phyloP scores from a whole-genome alignment of 2,797 vertebrate genomes.

The Hybognathus amarus region DNA sequence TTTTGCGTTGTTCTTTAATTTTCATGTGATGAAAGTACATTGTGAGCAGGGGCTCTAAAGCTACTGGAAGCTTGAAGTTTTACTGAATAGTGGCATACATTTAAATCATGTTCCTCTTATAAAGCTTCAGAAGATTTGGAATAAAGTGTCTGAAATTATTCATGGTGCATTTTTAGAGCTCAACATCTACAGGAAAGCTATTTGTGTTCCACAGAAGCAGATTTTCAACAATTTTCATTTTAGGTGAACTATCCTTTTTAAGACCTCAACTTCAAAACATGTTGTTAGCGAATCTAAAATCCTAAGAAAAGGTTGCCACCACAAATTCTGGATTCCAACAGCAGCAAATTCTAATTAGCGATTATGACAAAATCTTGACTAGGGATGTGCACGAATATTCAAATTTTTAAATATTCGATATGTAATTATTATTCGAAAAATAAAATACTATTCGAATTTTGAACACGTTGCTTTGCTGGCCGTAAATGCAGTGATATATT shows the following conservation, averaged over 20 bases:
- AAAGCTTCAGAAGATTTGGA: neutral
- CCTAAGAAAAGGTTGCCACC: neutral
- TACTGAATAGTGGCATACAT: neutral
- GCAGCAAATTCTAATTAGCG: slow-evolving; percentile 1
- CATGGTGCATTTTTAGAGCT: neutral
- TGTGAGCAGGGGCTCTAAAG: neutral
- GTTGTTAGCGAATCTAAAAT: neutral
- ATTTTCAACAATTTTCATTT: neutral
- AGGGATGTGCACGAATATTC: too few species aligned
- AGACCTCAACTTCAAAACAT: neutral
- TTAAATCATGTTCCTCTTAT: neutral
- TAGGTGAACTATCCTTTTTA: neutral
- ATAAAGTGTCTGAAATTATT: neutral
- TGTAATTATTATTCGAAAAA: too few species aligned
- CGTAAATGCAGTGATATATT: too few species aligned
- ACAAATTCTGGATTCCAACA: neutral
- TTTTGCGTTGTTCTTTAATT: neutral
- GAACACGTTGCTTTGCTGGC: too few species aligned
- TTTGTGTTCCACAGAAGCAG: neutral
- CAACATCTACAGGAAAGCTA: neutral
- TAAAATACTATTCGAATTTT: too few species aligned
- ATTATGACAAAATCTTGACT: neutral
- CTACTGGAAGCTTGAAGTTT: neutral
- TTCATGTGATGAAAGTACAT: neutral
- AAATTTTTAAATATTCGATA: too few species aligned